Conservation (phyloP, 2,113 vertebrate species). For the Tretioscincus oriximinensis region DNA sequence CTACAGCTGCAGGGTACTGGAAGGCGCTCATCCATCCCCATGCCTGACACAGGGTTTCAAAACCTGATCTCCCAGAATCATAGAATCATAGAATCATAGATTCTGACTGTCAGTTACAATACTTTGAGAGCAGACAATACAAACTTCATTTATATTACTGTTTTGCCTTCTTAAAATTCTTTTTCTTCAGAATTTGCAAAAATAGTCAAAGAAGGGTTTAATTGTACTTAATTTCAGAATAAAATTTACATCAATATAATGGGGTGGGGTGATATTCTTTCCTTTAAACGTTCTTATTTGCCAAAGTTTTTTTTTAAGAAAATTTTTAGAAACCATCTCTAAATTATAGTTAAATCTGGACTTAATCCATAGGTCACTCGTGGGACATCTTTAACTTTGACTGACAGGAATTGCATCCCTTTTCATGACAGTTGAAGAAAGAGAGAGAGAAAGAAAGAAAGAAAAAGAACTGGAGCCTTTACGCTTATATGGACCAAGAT, state of each 20-base stretch:
- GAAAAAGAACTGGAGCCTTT: not conserved
- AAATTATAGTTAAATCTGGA: conserved; percentile 6
- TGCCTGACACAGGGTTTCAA: no score
- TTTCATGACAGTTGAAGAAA: conserved; percentile 29
- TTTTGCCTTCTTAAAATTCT: conserved; percentile 46
- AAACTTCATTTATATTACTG: conserved; percentile 48
- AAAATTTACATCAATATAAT: no score
- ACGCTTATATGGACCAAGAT: conserved; percentile 12
- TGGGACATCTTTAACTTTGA: not conserved
- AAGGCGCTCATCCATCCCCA: no score
- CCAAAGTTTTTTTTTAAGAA: not conserved
- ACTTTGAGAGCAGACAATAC: conserved; percentile 48
- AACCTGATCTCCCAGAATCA: no score
- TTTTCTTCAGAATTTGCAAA: conserved; percentile 3
- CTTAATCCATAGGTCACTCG: not conserved
- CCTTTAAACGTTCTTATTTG: conserved; percentile 3
- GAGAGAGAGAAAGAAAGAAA: not conserved
- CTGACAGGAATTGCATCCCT: conserved; percentile 16
- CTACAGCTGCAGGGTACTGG: no score
- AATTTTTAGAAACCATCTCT: not conserved
- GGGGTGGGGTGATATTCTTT: no score
- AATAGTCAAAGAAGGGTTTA: conserved; percentile 20
- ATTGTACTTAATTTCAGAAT: not conserved
- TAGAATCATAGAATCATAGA: no score
- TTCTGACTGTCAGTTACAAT: conserved; percentile 43